phyloP scores from a whole-genome alignment of 2,113 vertebrate genomes.

The Brachyhypopomus gauderio region DNA sequence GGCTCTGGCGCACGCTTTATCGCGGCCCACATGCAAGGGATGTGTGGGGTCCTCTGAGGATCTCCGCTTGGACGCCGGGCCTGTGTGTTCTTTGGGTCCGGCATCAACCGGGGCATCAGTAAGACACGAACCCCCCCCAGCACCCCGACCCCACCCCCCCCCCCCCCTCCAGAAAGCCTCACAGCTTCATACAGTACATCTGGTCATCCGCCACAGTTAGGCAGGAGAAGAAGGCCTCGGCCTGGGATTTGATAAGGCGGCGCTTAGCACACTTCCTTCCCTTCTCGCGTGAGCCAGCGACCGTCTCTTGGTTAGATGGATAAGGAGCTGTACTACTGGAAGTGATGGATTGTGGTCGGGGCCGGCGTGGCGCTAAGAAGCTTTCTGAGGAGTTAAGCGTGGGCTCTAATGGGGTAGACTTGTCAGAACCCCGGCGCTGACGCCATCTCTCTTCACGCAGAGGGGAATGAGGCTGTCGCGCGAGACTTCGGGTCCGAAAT shows the following conservation, averaged over 20 bases:
- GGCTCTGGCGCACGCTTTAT: constrained; percentile 74
- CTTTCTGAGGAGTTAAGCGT: constrained; percentile 60
- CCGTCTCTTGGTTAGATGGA: constrained; percentile 57
- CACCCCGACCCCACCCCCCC: not conserved
- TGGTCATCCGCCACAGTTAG: constrained; percentile 43
- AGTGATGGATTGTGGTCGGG: constrained; percentile 60
- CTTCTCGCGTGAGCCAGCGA: constrained; percentile 36
- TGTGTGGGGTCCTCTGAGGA: constrained; percentile 55
- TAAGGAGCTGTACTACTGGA: constrained; percentile 56
- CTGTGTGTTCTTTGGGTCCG: constrained; percentile 56
- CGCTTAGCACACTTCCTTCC: constrained; percentile 38
- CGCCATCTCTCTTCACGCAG: constrained; percentile 51
- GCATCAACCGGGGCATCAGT: constrained; percentile 71
- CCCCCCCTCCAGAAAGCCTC: constrained; percentile 38
- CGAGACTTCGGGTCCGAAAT: constrained; percentile 49
- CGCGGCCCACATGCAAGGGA: constrained; percentile 65
- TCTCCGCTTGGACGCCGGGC: constrained; percentile 52
- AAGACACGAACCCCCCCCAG: constrained; percentile 51
- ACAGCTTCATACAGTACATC: constrained; percentile 39
- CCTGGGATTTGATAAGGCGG: constrained; percentile 55
- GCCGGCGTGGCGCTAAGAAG: constrained; percentile 51
- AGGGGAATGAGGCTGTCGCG: constrained; percentile 38
- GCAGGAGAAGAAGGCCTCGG: constrained; percentile 47
- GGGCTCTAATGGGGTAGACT: constrained; percentile 61
- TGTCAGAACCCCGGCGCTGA: constrained; percentile 57